Evolutionary conservation across 2,888 invertebrate species (phyloP), one percentile per base, ranked within the genome.

Genomic region (Balanococcus diminutus): DNA sequence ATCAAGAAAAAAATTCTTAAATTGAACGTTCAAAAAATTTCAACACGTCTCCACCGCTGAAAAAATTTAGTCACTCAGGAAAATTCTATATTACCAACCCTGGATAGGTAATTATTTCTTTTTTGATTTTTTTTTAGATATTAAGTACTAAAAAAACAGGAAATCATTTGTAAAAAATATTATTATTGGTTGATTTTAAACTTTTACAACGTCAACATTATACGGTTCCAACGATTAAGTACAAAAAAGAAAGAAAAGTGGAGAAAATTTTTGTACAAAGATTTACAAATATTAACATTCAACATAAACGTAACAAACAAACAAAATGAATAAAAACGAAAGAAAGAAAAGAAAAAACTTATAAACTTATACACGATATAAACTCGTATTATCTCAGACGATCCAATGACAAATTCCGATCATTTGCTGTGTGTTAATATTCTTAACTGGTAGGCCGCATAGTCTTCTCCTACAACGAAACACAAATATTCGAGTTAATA

Each of bases 351-450:
- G 28, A 25, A 72, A 72, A 32, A 28, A 9, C 36, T 11, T n/a
- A 28, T 67, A 67, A 67, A 61, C 28, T 56, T 56, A 22, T 56
- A 22, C 79, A 79, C 39, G 16, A 14, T 28, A 81, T 39, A 0
- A 46, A 14, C 42, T 81, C n/a, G n/a, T 25, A 82, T 51, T 22
- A 28, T 32, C 22, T 86, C 82, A 86, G 39, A 86, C 82, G 2
- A 86, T 82, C 82, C 86, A 86, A 82, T 82, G 39, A 46, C 82
- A 82, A 56, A 86, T 72, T 14, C 86, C 82, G 16, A 86, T 82
- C 42, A 82, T 82, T 42, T 86, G 82, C 25, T 86, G 86, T 6
- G 82, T 22, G 39, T 56, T 61, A n/a, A 86, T 81, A 82, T 82
- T 82, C 61, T 86, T 86, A 1, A 86, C 86, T 11, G 86, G 82